These are phyloP conservation scores for Anagrus nilaparvatae DNA, from an alignment of 1,140 invertebrate genomes.

Conservation along the genomic window DNA sequence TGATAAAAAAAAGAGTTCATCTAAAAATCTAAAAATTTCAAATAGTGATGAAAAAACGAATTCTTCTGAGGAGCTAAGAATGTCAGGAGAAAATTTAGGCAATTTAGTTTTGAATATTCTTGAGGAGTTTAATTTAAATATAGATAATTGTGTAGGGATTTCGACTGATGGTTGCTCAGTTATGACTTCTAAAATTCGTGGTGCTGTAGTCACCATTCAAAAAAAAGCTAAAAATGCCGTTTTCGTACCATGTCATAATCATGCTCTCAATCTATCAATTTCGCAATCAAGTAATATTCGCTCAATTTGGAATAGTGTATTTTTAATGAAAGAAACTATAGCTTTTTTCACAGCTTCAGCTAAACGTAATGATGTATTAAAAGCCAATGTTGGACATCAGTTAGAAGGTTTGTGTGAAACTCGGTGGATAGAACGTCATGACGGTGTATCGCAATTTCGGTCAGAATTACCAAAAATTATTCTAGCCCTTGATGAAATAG, in stretches of 20 bases:
- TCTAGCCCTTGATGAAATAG: slow-evolving; percentile 7
- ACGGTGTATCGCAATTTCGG: slow-evolving; percentile 17
- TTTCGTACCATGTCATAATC: slow-evolving; percentile 20
- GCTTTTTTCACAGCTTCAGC: slow-evolving; percentile 21
- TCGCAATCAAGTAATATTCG: slow-evolving; percentile 15
- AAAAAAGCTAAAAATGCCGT: slow-evolving; percentile 18
- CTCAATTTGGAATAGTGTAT: slow-evolving; percentile 18
- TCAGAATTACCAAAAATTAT: slow-evolving; percentile 8
- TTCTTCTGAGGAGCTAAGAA: too few species aligned
- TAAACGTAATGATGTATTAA: slow-evolving; percentile 11
- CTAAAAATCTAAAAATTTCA: too few species aligned
- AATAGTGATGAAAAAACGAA: too few species aligned
- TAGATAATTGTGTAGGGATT: slow-evolving; percentile 21
- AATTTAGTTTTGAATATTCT: too few species aligned
- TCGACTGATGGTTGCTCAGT: slow-evolving; percentile 23
- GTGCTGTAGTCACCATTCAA: slow-evolving; percentile 16
- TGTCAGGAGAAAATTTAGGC: too few species aligned
- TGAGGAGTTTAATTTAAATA: slow-evolving; percentile 18
- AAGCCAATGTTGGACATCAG: slow-evolving; percentile 6
- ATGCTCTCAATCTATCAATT: slow-evolving; percentile 22
- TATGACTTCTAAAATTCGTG: slow-evolving; percentile 20
- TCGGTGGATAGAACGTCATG: slow-evolving; percentile 18
- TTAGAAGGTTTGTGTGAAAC: slow-evolving; percentile 19
- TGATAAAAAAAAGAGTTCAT: too few species aligned
- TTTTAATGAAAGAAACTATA: slow-evolving; percentile 21